These are phyloP conservation scores for Schizopygopsis malacanthus DNA, from an alignment of 2,797 vertebrate species.

Conservation along the genomic window DNA sequence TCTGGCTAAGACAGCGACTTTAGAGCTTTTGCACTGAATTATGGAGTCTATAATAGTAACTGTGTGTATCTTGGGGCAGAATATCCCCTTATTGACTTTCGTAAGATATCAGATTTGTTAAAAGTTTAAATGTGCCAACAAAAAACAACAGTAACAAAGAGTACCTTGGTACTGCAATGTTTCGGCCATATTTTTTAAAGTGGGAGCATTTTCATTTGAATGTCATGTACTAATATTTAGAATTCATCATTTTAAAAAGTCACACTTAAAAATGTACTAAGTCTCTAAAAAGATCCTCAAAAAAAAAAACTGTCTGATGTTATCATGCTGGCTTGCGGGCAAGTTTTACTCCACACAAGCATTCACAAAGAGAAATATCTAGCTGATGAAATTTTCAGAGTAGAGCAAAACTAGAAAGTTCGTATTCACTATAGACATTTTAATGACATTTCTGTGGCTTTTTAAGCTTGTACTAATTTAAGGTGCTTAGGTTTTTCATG, in stretches of 20 bases:
- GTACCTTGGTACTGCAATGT: not conserved
- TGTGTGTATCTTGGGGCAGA: conserved; percentile 28
- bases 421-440: conserved; percentile 15
- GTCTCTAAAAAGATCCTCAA: not conserved
- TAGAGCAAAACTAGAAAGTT: not conserved
- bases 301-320: not conserved
- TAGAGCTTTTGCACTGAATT: conserved; percentile 23
- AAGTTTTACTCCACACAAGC: not conserved
- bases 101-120: not conserved
- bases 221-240: not conserved
- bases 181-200: not conserved
- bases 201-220: not conserved
- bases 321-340: not conserved
- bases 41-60: conserved; percentile 22
- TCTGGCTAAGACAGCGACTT: conserved; percentile 40
- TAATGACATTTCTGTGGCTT: not conserved
- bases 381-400: conserved; percentile 24
- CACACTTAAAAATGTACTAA: not conserved
- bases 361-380: not conserved
- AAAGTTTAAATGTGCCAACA: not conserved
- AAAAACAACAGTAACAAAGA: not conserved
- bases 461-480: conserved; percentile 11
- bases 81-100: conserved; percentile 2
- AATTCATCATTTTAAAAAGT: not conserved
- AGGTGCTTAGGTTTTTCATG: conserved; percentile 13